phyloP scores from a whole-genome alignment of 2,113 vertebrate genomes.

The Chaetodon auriga region DNA sequence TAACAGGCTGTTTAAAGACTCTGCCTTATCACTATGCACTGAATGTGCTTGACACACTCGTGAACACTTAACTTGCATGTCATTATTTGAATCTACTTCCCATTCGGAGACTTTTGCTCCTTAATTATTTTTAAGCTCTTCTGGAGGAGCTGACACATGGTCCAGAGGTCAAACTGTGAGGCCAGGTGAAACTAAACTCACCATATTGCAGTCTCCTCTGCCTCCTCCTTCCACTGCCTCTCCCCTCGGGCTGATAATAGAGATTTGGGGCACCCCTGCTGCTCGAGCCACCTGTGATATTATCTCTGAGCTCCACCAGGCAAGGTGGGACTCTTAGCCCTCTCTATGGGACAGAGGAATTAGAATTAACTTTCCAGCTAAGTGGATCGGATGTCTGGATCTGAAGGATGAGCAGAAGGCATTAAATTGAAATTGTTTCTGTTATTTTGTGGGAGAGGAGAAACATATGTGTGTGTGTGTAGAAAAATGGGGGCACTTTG shows the following conservation, averaged over 20 bases:
- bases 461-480: conserved; percentile 29
- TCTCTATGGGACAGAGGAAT: conserved; percentile 62
- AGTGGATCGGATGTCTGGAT: conserved; percentile 59
- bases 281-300: conserved; percentile 86
- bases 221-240: conserved; percentile 75
- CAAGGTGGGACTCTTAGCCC: conserved; percentile 71
- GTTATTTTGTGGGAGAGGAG: neutral
- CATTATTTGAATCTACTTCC: conserved; percentile 43
- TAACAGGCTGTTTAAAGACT: neutral
- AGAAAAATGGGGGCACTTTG: neutral
- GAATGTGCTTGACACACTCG: neutral
- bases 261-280: conserved; percentile 81
- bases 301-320: conserved; percentile 73
- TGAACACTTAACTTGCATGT: conserved; percentile 48
- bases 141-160: conserved; percentile 80
- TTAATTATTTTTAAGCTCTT: conserved; percentile 87
- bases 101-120: conserved; percentile 67
- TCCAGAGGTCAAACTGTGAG: conserved; percentile 87
- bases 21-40: neutral
- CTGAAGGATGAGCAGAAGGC: conserved; percentile 55
- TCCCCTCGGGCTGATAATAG: conserved; percentile 81
- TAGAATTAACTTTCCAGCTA: conserved; percentile 73
- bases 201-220: conserved; percentile 84
- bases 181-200: conserved; percentile 86
- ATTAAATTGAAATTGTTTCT: conserved; percentile 40